Conservation (phyloP, 1,140 invertebrate species). For the Trinorchestia longiramus region DNA sequence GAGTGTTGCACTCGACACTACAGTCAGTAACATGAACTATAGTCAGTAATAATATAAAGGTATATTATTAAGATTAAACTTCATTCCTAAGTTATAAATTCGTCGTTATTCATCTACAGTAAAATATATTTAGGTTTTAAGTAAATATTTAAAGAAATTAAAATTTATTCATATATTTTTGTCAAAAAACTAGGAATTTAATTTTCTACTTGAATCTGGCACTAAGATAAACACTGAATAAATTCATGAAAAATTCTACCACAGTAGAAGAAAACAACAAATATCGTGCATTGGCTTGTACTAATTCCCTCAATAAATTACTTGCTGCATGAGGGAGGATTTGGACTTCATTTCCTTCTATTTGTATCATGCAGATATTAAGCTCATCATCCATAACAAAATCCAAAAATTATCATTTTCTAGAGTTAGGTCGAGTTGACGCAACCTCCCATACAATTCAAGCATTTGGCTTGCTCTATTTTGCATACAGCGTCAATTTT, state of each 20-base stretch:
- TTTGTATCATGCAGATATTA: neutral
- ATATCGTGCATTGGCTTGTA: neutral
- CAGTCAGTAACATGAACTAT: too few species aligned
- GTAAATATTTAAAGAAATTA: too few species aligned
- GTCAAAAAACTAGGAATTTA: too few species aligned
- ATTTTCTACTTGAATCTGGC: too few species aligned
- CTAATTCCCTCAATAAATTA: neutral
- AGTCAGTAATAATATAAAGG: too few species aligned
- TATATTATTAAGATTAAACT: too few species aligned
- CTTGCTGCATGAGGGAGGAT: neutral
- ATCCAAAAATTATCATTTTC: neutral
- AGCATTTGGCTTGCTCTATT: neutral
- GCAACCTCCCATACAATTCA: neutral
- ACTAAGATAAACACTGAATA: too few species aligned
- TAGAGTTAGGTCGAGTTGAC: neutral
- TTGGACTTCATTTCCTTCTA: neutral
- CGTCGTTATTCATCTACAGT: too few species aligned
- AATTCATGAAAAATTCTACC: neutral
- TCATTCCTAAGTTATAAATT: too few species aligned
- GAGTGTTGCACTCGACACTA: too few species aligned
- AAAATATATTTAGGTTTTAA: too few species aligned
- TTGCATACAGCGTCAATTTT: neutral
- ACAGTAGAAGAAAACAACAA: neutral
- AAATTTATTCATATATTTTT: too few species aligned
- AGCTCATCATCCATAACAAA: neutral